phyloP scores from a whole-genome alignment of 2,888 invertebrate genomes.

The Cerceris rybyensis region DNA sequence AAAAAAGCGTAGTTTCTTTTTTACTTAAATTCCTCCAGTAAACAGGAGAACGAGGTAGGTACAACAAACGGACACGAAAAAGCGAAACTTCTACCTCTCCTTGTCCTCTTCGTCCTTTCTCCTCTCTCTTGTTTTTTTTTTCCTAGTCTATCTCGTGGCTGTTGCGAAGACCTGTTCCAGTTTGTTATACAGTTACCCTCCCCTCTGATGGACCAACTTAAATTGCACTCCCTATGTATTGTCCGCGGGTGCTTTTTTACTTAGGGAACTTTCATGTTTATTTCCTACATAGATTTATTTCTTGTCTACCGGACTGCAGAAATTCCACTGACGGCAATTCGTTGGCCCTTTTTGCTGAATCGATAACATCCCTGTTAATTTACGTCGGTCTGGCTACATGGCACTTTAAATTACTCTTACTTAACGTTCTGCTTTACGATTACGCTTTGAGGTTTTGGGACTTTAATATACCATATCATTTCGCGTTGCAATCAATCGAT shows the following conservation, averaged over 20 bases:
- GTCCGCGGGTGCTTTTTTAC: neutral
- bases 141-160: neutral
- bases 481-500: too few species aligned
- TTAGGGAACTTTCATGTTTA: neutral
- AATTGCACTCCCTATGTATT: slow-evolving; percentile 22
- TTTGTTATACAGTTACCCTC: slow-evolving; percentile 39
- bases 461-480: too few species aligned
- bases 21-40: slow-evolving; percentile 41
- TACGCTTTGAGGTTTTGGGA: too few species aligned
- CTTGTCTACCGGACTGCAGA: neutral
- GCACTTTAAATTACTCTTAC: too few species aligned
- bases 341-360: too few species aligned
- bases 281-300: neutral
- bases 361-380: too few species aligned
- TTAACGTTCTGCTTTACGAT: too few species aligned
- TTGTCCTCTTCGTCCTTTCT: too few species aligned
- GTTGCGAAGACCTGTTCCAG: slow-evolving; percentile 27
- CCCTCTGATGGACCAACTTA: slow-evolving; percentile 49
- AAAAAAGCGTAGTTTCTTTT: slow-evolving; percentile 21
- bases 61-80: slow-evolving; percentile 18
- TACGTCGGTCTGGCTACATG: too few species aligned
- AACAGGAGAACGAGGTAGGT: neutral
- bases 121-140: neutral
- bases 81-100: slow-evolving; percentile 21
- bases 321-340: neutral